Conservation (phyloP, 2,888 invertebrate species). For the Callosobruchus maculatus region DNA sequence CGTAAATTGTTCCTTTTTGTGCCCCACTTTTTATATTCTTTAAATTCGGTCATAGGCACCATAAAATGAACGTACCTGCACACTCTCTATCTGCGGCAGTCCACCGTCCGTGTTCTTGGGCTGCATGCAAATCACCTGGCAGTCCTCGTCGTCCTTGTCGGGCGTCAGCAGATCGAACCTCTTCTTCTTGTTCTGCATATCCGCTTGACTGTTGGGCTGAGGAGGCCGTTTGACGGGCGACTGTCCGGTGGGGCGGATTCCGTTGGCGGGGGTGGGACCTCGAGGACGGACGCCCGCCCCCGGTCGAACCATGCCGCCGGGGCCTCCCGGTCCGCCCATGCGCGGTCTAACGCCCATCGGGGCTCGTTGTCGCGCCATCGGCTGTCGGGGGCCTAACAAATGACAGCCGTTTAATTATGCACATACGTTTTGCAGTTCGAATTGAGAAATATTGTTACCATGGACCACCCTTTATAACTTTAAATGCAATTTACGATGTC, state of each 20-base stretch:
- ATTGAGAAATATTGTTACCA: no score
- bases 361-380: constrained; percentile 21
- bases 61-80: constrained; percentile 59
- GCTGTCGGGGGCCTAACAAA: constrained; percentile 26
- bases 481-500: no score
- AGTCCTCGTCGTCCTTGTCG: constrained; percentile 70
- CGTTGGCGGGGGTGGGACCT: constrained; percentile 26
- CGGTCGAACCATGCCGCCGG: constrained; percentile 28
- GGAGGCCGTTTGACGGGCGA: constrained; percentile 39
- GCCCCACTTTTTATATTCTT: no score
- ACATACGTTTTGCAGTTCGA: no score
- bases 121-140: constrained; percentile 71
- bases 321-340: constrained; percentile 7
- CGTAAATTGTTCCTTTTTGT: no score
- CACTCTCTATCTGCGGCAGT: constrained; percentile 69
- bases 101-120: constrained; percentile 63
- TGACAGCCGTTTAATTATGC: neutral
- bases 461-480: no score
- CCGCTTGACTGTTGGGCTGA: constrained; percentile 36
- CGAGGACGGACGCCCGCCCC: constrained; percentile 30
- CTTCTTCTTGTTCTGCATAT: constrained; percentile 49
- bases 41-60: no score
- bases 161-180: constrained; percentile 64
- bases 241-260: constrained; percentile 16
- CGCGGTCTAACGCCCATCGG: constrained; percentile 12